Evolutionary conservation across 2,113 vertebrate genomes (phyloP), one percentile per base, ranked within the genome.

Genomic region (Pteruthius melanotis): DNA sequence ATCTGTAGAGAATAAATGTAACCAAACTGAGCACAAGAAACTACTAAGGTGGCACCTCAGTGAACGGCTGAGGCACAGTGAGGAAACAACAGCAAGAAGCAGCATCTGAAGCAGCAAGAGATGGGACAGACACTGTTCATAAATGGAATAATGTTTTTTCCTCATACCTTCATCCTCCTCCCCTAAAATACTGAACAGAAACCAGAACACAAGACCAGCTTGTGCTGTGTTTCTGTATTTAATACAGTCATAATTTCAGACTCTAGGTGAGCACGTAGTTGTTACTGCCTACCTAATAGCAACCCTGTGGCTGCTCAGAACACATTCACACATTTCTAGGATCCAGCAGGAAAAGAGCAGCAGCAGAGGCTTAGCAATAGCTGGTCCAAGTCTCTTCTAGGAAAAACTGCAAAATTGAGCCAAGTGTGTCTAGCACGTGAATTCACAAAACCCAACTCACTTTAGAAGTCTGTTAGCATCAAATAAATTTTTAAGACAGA

Each of bases 191-290:
- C 97, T 98, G 97, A 97, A 93, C 54, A 96, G 96, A 97, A 97
- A 95, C 87, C 90, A 92, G 90, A 96, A 92, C 97, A 97, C 98
- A 97, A 98, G 98, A 82, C 98, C 98, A 97, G 98, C 98, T 98
- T 96, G 98, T 95, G 97, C 83, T 93, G 70, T 74, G 63, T 71
- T 93, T 97, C 93, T 84, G 74, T 92, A 94, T 94, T 96, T 96
- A 96, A 97, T 91, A 97, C 87, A 95, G 91, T 94, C 93, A 94
- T 85, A 80, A 96, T 89, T 93, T 87, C 87, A 85, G 69, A 83
- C 77, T 80, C 78, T 27, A 94, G 54, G 81, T 79, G 78, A 92
- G 65, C 61, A 65, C 9, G 39, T 33, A 60, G 75, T 21, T 86
- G 61, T 77, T 71, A 61, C 78, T 81, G 69, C 60, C 77, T 75